Evolutionary conservation across 2,888 invertebrate species (phyloP).

Genomic region (Rosalia funebris): DNA sequence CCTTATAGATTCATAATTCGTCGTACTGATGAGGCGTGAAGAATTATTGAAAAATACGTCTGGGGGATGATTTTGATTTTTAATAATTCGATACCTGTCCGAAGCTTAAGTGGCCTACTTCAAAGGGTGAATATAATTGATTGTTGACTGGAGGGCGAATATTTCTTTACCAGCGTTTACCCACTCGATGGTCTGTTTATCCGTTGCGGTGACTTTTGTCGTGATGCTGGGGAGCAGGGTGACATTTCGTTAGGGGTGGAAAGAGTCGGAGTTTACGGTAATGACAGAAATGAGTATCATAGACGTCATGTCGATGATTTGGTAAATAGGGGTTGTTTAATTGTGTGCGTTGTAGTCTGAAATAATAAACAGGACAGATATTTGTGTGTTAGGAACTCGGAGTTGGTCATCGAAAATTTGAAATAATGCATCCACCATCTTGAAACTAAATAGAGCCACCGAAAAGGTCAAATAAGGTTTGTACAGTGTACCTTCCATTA

Average conservation of each 20-base stretch:
- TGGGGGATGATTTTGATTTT: conserved; percentile 16
- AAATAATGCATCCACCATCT: no score
- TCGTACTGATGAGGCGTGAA: conserved; percentile 14
- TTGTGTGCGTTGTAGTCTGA: no score
- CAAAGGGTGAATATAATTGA: conserved; percentile 1
- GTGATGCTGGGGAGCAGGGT: conserved; percentile 2
- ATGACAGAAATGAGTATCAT: no score
- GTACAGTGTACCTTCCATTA: no score
- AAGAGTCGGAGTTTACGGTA: neutral
- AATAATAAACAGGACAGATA: no score
- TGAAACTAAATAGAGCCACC: no score
- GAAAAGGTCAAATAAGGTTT: no score
- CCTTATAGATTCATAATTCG: conserved; percentile 10
- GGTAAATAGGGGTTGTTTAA: no score
- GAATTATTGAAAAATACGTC: conserved; percentile 24
- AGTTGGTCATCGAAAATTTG: no score
- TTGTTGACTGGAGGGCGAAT: neutral
- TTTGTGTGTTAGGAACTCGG: no score
- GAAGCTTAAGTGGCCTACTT: conserved; percentile 3
- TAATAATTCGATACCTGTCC: neutral
- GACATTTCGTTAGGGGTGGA: conserved; percentile 16
- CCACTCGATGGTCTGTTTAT: conserved; percentile 13
- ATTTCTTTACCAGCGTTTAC: conserved; percentile 6
- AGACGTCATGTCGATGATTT: no score
- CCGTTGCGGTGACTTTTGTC: conserved; percentile 20